Percentiles rank a stretch among this genome's conserved stretches.
Conservation (phyloP, 2,797 vertebrate species). For the Cyclopterus lumpus region DNA sequence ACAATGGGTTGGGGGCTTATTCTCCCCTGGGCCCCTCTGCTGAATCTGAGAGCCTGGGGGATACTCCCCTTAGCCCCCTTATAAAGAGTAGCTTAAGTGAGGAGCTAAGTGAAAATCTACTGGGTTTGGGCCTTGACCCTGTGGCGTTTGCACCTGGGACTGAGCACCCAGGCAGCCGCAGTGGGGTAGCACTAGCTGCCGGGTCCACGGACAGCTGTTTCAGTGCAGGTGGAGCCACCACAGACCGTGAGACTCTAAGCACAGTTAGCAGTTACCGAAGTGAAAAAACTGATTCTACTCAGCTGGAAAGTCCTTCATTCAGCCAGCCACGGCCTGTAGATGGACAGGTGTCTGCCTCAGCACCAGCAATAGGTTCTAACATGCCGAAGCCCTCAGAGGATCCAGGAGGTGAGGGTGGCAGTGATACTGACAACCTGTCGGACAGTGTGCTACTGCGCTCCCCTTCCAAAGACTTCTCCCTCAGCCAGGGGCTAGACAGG, state of each 20-base stretch:
- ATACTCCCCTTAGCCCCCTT: constrained; percentile 90
- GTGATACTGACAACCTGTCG: constrained; percentile 88
- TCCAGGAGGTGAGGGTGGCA: constrained; percentile 74
- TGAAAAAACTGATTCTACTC: constrained; percentile 93
- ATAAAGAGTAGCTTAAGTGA: constrained; percentile 91
- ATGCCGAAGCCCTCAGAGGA: constrained; percentile 56
- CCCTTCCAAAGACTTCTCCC: constrained; percentile 84
- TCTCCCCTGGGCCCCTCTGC: constrained; percentile 81
- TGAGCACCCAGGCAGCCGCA: constrained; percentile 82
- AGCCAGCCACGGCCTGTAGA: constrained; percentile 74
- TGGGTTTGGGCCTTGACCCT: constrained; percentile 88
- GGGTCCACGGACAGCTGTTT: constrained; percentile 93
- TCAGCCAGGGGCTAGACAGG: constrained; percentile 83
- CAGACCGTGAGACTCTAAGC: constrained; percentile 89
- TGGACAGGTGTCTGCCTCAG: constrained; percentile 61
- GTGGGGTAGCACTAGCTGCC: constrained; percentile 81
- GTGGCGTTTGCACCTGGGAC: constrained; percentile 86
- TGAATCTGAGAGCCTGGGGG: constrained; percentile 86
- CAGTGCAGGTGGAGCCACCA: constrained; percentile 85
- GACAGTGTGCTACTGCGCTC: constrained; percentile 87
- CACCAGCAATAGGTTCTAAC: constrained; percentile 51
- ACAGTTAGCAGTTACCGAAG: constrained; percentile 93
- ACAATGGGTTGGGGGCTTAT: constrained; percentile 71
- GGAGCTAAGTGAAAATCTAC: constrained; percentile 89
- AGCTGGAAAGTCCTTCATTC: constrained; percentile 89